Evolutionary conservation across 2,113 vertebrate genomes (phyloP), one percentile per base, ranked within the genome.

Genomic region (Benitochromis conjunctus): DNA sequence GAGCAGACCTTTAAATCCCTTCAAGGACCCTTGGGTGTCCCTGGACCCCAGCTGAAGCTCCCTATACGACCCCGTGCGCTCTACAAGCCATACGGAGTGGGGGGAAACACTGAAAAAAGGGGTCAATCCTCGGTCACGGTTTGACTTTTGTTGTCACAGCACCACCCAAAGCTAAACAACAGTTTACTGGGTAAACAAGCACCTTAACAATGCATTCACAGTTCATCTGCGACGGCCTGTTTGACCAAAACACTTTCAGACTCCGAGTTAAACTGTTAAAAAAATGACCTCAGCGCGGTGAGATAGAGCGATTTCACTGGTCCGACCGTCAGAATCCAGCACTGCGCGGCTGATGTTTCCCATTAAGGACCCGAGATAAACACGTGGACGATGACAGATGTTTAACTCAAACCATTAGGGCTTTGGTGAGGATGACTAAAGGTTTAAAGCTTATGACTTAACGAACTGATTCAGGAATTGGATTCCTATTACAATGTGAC

Each of bases 71-170:
- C 69, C 36, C 26, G 26, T 55, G 71, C 79, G 53, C 69, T 60
- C 19, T 62, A 79, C 84, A 38, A 82, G 79, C 38, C 88, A 56
- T 79, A 31, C 81, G 71, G 78, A 88, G 79, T 46, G 79, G 90
- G 77, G 85, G 29, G 89, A 87, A 88, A 87, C 46, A 31, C 86
- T 92, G 89, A 91, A 86, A 80, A 81, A 88, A 38, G 78, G 86
- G 94, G 93, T 96, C 95, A 95, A 7, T 6, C 83, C 48, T 36
- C 86, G 95, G 94, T 94, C 95, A 95, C 60, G 77, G 69, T 85
- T 66, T 18, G 53, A 80, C 81, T 90, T 38, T 91, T 94, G 93
- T 95, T 95, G 94, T 91, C 91, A 82, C 87, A 95, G 91, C 93
- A 90, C 9, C 89, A 74, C 69, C 79, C 87, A 81, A 85, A 88